Evolutionary conservation across 2,888 invertebrate species (phyloP).

Genomic region (Drosophila neotestacea): DNA sequence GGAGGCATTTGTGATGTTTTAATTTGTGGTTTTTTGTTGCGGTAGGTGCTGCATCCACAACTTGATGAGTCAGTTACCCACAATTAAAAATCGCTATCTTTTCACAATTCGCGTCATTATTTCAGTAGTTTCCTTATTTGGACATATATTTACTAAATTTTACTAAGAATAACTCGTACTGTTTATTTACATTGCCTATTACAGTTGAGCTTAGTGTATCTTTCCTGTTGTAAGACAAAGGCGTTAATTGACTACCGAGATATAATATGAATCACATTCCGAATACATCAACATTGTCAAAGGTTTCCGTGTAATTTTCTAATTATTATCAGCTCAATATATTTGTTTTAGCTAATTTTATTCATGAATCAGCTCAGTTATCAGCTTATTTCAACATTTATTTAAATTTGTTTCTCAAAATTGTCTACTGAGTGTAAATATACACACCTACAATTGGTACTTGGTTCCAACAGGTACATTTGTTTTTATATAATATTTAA

Average conservation of each 20-base stretch:
- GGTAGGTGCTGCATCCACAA: conserved; percentile 45
- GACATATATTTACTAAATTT: neutral
- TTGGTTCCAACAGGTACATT: conserved; percentile 2
- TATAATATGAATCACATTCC: conserved; percentile 48
- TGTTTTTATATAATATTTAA: neutral
- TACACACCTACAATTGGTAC: conserved; percentile 3
- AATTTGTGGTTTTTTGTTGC: conserved; percentile 60
- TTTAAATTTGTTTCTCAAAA: neutral
- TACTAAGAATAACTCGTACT: conserved; percentile 20
- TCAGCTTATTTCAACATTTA: neutral
- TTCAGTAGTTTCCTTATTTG: neutral
- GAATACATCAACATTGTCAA: neutral
- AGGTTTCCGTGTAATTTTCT: conserved; percentile 46
- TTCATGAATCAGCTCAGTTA: conserved; percentile 20
- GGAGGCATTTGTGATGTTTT: conserved; percentile 19
- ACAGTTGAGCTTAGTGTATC: neutral
- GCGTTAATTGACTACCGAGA: conserved; percentile 31
- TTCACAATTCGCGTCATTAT: conserved; percentile 16
- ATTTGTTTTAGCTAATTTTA: conserved; percentile 28
- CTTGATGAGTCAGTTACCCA: conserved; percentile 37
- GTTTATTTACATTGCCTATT: conserved; percentile 21
- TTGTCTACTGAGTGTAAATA: neutral
- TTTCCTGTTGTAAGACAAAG: conserved; percentile 8
- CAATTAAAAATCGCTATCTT: neutral
- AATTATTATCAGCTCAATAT: conserved; percentile 28